These are phyloP conservation scores for Crocodylus rhombifer DNA, from an alignment of 2,797 vertebrate species.

Conservation along the genomic window DNA sequence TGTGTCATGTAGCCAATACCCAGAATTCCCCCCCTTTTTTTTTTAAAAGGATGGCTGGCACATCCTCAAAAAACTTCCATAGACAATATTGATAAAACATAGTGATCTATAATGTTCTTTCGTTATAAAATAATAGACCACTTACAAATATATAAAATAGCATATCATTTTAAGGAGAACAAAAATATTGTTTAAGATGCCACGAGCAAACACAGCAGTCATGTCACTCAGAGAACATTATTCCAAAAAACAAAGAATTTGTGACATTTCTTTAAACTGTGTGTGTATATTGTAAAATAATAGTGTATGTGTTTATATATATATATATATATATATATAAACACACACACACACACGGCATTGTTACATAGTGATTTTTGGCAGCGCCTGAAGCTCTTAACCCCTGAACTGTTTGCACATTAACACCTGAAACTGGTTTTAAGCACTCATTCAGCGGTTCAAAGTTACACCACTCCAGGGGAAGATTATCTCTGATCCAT, in stretches of 20 bases:
- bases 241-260: background rate
- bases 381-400: too few relatives aligned
- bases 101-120: background rate
- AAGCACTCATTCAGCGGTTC: too few relatives aligned
- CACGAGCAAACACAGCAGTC: background rate
- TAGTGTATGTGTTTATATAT: too few relatives aligned
- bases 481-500: too few relatives aligned
- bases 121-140: background rate
- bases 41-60: background rate
- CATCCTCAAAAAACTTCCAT: background rate
- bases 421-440: too few relatives aligned
- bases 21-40: too few relatives aligned
- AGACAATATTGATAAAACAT: background rate
- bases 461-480: too few relatives aligned
- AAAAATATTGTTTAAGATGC: background rate
- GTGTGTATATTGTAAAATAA: too few relatives aligned
- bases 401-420: too few relatives aligned
- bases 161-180: too few relatives aligned
- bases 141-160: background rate
- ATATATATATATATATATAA: background rate
- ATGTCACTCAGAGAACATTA: accelerated
- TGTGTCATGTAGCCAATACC: background rate
- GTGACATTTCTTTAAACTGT: background rate
- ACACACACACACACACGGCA: too few relatives aligned
- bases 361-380: too few relatives aligned